A percentile compares a stretch with the other conserved stretches of the same genome.
These are phyloP conservation scores for Cranoglanis bouderius DNA, from an alignment of 2,113 vertebrate genomes.

Conservation along the genomic window DNA sequence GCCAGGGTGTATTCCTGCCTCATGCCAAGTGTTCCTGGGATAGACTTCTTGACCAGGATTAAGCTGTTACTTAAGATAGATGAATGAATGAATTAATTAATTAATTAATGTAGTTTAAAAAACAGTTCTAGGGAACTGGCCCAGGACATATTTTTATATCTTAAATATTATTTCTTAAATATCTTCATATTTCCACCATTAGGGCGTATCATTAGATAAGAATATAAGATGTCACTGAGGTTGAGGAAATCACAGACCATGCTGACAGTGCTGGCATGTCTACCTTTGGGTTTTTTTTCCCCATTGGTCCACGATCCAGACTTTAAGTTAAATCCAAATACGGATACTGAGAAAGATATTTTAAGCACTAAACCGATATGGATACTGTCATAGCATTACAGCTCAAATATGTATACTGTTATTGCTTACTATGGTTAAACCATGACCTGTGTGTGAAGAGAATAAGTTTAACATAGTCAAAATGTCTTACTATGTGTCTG, in stretches of 20 bases:
- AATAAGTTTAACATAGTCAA: no score
- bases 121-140: background rate
- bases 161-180: no score
- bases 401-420: no score
- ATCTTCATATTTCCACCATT: background rate
- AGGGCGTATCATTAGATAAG: background rate
- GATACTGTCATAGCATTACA: no score
- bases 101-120: no score
- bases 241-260: background rate
- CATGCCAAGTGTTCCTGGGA: background rate
- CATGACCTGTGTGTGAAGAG: no score
- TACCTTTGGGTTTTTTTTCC: background rate
- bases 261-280: background rate
- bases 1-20: background rate
- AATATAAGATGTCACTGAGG: background rate
- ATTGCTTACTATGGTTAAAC: no score
- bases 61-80: background rate
- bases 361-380: no score
- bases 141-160: background rate
- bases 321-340: background rate
- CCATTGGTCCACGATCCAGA: background rate
- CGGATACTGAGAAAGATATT: no score
- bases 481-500: no score
- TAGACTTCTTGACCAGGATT: background rate
- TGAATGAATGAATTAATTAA: background rate